These are phyloP conservation scores for Synergus itoensis DNA, from an alignment of 2,888 invertebrate genomes.

Conservation along the genomic window DNA sequence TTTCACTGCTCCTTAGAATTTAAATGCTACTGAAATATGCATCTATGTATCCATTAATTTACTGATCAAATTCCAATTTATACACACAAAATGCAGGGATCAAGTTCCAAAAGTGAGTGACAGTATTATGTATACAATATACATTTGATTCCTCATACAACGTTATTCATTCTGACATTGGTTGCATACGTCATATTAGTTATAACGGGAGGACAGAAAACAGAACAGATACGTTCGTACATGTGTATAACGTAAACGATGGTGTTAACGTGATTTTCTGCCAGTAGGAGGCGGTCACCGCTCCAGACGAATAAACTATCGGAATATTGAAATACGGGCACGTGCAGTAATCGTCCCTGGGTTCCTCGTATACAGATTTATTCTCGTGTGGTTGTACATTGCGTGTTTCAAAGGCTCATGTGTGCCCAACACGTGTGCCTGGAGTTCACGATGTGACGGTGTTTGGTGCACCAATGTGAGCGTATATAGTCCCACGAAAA, in stretches of 20 bases:
- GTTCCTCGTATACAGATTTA: slow-evolving; percentile 47
- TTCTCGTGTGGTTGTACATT: slow-evolving; percentile 24
- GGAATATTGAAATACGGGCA: slow-evolving; percentile 73
- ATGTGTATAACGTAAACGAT: slow-evolving; percentile 46
- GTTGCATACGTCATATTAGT: slow-evolving; percentile 31
- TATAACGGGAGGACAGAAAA: slow-evolving; percentile 12
- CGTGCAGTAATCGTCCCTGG: slow-evolving; percentile 62
- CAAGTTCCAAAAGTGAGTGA: background rate
- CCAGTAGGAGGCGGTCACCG: slow-evolving; percentile 62
- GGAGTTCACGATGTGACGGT: slow-evolving; percentile 34
- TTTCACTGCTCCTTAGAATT: background rate
- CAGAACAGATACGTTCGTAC: slow-evolving; percentile 31
- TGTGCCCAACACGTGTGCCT: slow-evolving; percentile 44
- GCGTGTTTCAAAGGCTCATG: slow-evolving; percentile 41
- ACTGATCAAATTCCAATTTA: background rate
- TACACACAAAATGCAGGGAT: background rate
- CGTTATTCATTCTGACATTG: slow-evolving; percentile 13
- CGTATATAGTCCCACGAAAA: slow-evolving; percentile 68
- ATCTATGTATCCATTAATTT: background rate
- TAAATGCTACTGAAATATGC: background rate
- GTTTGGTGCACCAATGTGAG: slow-evolving; percentile 38
- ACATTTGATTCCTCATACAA: slow-evolving; percentile 28
- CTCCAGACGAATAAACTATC: slow-evolving; percentile 74
- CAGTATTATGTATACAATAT: background rate
- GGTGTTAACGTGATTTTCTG: slow-evolving; percentile 69